These are phyloP conservation scores for Pogonocichla stellata DNA, from an alignment of 2,113 vertebrate species.

Conservation along the genomic window DNA sequence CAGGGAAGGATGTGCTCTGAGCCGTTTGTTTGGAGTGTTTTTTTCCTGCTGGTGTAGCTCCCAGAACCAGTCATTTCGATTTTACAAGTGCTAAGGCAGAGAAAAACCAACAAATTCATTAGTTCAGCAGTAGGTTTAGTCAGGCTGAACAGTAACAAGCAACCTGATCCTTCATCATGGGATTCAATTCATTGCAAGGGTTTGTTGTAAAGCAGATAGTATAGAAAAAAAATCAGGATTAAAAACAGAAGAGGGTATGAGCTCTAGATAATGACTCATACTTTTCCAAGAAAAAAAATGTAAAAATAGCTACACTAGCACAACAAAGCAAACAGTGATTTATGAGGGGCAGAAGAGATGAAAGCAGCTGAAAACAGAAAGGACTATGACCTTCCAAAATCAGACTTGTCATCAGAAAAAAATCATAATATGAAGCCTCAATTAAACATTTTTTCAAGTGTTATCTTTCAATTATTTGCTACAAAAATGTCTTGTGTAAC, in stretches of 20 bases:
- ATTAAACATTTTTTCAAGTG: background rate
- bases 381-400: background rate
- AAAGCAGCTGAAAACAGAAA: background rate
- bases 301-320: background rate
- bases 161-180: background rate
- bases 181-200: background rate
- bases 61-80: background rate
- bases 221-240: background rate
- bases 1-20: background rate
- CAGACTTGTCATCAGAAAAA: background rate
- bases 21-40: background rate
- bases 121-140: background rate
- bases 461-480: constrained; percentile 10
- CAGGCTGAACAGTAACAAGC: background rate
- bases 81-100: background rate
- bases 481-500: background rate
- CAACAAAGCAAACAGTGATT: background rate
- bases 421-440: background rate
- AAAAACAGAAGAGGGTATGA: background rate
- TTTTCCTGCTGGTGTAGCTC: background rate
- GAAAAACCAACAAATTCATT: background rate
- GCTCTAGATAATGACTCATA: background rate
- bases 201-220: background rate
- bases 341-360: background rate
- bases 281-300: background rate